phyloP scores from a whole-genome alignment of 2,113 vertebrate species.

The Trematomus loennbergii region DNA sequence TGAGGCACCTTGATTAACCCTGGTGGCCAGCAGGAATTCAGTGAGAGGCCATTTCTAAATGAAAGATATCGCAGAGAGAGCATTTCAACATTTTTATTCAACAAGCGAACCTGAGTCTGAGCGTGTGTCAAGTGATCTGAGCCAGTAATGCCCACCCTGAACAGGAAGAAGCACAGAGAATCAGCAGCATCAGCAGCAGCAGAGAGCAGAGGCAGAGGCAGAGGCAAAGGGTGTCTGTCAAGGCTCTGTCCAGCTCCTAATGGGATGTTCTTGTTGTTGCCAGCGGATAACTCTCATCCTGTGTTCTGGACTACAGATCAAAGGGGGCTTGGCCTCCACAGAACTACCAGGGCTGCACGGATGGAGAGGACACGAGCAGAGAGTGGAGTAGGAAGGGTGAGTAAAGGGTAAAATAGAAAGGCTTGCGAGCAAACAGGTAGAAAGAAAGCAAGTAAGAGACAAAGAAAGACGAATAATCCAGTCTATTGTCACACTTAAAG shows the following conservation, averaged over 20 bases:
- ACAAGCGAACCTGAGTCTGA: constrained; percentile 53
- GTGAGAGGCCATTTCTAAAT: constrained; percentile 19
- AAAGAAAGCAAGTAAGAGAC: not conserved
- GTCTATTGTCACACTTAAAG: constrained; percentile 9
- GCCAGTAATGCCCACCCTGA: constrained; percentile 61
- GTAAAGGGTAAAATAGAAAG: constrained; percentile 31
- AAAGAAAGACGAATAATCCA: not conserved
- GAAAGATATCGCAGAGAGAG: constrained; percentile 32
- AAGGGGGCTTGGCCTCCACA: constrained; percentile 67
- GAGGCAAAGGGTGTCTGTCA: constrained; percentile 58
- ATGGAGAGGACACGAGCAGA: constrained; percentile 33
- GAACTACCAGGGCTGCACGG: constrained; percentile 46
- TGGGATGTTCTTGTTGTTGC: constrained; percentile 81
- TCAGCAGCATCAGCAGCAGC: constrained; percentile 50
- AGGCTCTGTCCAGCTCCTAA: constrained; percentile 74
- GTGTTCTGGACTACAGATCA: constrained; percentile 82
- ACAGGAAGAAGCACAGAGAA: constrained; percentile 44
- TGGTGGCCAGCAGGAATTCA: not conserved
- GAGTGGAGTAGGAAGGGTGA: constrained; percentile 24
- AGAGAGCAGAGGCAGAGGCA: constrained; percentile 23
- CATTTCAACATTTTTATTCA: constrained; percentile 44
- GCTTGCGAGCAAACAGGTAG: constrained; percentile 5
- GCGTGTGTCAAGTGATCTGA: constrained; percentile 51
- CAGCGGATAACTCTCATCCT: constrained; percentile 78
- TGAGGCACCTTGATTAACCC: constrained; percentile 22